Conservation (phyloP, 2,888 invertebrate genomes). For the Agonopterix heracliana region DNA sequence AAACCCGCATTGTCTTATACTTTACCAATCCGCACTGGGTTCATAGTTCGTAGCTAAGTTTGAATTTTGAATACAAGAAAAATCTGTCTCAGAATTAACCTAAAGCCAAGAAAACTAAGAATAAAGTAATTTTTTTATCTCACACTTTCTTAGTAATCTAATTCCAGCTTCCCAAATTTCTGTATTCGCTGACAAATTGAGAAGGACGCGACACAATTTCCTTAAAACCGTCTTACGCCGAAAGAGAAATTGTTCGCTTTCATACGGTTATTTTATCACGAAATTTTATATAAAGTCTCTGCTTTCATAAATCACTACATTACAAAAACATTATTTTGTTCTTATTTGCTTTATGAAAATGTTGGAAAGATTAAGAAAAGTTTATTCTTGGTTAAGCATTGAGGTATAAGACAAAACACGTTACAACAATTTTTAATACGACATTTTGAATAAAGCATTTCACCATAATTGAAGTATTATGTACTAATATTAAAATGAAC, state of each 20-base stretch:
- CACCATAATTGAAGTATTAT: no score
- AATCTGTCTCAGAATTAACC: background rate
- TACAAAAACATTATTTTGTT: background rate
- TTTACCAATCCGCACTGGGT: background rate
- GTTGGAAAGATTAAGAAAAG: no score
- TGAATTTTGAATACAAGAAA: background rate
- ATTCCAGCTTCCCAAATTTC: conserved; percentile 1
- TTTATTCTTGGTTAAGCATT: no score
- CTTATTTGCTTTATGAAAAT: background rate
- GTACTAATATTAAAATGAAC: no score
- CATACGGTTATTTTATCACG: conserved; percentile 4
- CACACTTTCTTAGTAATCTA: conserved; percentile 3
- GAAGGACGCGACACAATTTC: conserved; percentile 5
- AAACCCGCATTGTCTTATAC: no score
- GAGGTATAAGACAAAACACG: no score
- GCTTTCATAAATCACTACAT: no score
- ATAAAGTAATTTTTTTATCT: conserved; percentile 4
- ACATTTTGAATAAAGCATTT: no score
- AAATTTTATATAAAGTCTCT: background rate
- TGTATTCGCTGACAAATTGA: conserved; percentile 9
- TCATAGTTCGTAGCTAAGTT: background rate
- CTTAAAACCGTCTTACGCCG: conserved; percentile 8
- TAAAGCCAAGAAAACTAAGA: background rate
- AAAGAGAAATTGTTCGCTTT: conserved; percentile 1
- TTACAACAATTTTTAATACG: no score